Conservation (phyloP, 2,113 vertebrate species). For the Scomber scombrus region DNA sequence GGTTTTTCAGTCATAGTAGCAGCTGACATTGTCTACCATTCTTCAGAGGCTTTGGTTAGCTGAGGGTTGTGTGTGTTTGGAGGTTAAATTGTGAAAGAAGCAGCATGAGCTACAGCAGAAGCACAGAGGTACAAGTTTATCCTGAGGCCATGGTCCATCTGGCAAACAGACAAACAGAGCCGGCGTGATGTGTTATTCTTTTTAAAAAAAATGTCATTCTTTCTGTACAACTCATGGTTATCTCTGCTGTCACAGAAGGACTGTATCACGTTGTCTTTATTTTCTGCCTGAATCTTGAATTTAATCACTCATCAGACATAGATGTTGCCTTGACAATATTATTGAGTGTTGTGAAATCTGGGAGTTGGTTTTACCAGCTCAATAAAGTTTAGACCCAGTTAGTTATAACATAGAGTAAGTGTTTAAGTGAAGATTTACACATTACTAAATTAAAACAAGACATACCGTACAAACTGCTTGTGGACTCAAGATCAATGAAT, state of each 20-base stretch:
- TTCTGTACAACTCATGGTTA: slow-evolving; percentile 1
- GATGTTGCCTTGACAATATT: too few species aligned
- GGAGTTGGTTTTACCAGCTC: too few species aligned
- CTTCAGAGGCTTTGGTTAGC: not conserved
- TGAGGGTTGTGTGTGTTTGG: slow-evolving; percentile 2
- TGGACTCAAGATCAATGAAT: too few species aligned
- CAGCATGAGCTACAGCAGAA: not conserved
- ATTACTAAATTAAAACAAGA: too few species aligned
- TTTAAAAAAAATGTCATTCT: too few species aligned
- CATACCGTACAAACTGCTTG: too few species aligned
- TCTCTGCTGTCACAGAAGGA: not conserved
- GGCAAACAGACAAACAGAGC: slow-evolving; percentile 12
- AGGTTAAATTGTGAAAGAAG: not conserved
- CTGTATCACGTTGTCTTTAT: not conserved
- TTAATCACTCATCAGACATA: too few species aligned
- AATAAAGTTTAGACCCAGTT: too few species aligned
- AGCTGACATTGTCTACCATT: not conserved
- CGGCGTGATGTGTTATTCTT: not conserved
- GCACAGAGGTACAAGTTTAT: slow-evolving; percentile 20
- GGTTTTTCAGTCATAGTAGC: not conserved
- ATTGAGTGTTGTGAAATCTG: too few species aligned
- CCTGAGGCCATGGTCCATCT: slow-evolving; percentile 34
- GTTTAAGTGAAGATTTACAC: too few species aligned
- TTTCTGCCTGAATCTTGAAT: not conserved
- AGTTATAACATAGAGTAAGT: too few species aligned